These are phyloP conservation scores for Orchesellides sinensis DNA, from an alignment of 2,888 invertebrate species.

Conservation along the genomic window DNA sequence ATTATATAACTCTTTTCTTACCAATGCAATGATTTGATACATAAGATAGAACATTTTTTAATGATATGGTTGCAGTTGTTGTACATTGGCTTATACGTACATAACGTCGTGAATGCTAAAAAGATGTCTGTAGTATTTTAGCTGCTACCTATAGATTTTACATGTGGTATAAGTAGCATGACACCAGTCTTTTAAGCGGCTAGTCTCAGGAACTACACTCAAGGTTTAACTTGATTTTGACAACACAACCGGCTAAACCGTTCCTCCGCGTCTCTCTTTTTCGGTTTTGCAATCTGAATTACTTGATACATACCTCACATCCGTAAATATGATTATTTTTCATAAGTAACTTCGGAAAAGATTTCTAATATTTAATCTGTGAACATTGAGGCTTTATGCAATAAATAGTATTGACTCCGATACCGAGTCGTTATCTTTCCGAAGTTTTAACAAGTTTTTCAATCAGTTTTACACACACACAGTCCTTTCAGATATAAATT, in stretches of 20 bases:
- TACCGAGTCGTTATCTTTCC: too few species aligned
- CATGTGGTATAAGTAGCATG: slow-evolving; percentile 44
- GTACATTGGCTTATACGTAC: background rate
- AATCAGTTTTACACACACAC: background rate
- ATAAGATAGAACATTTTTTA: background rate
- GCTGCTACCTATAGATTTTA: background rate
- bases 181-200: background rate
- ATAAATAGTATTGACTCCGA: too few species aligned
- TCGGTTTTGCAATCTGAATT: background rate
- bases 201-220: slow-evolving; percentile 44
- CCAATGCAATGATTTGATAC: background rate
- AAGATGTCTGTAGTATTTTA: background rate
- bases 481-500: too few species aligned
- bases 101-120: background rate
- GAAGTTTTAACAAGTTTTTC: background rate
- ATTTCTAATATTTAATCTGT: background rate
- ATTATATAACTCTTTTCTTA: background rate
- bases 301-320: too few species aligned
- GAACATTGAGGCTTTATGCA: background rate
- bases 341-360: too few species aligned
- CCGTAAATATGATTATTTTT: too few species aligned
- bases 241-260: slow-evolving; percentile 4
- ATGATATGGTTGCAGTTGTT: too few species aligned
- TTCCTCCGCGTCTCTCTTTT: background rate
- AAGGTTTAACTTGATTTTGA: slow-evolving; percentile 25